Conservation (phyloP, 2,797 vertebrate species). For the Sitta carolinensis region DNA sequence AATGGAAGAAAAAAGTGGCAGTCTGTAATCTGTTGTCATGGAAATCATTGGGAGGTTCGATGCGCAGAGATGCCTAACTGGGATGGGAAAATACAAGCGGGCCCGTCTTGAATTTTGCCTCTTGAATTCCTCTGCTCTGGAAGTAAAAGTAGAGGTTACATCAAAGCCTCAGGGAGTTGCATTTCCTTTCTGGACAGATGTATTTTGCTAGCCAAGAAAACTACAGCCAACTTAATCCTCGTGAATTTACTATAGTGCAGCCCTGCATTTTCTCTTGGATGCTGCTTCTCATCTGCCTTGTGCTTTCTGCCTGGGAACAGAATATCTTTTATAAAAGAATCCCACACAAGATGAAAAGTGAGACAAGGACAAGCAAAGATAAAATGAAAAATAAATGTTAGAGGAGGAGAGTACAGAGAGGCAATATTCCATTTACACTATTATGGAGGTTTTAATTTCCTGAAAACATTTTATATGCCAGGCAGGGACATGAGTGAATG, state of each 20-base stretch:
- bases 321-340: background rate
- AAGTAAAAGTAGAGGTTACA: background rate
- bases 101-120: background rate
- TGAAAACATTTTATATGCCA: conserved; percentile 30
- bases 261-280: background rate
- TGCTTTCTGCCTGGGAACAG: background rate
- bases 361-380: conserved; percentile 18
- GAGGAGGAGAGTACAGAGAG: background rate
- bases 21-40: conserved; percentile 64
- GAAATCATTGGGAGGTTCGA: conserved; percentile 60
- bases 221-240: background rate
- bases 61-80: background rate
- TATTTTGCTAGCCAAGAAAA: background rate
- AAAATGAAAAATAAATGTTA: background rate
- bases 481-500: background rate
- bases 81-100: conserved; percentile 7
- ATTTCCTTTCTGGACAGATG: background rate
- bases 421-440: background rate
- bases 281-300: background rate
- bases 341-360: background rate
- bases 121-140: background rate
- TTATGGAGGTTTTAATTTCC: conserved; percentile 55
- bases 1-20: conserved; percentile 42
- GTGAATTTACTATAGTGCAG: background rate
- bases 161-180: background rate